These are phyloP conservation scores for Creontiades dilutus DNA, from an alignment of 2,888 invertebrate species.

Conservation along the genomic window DNA sequence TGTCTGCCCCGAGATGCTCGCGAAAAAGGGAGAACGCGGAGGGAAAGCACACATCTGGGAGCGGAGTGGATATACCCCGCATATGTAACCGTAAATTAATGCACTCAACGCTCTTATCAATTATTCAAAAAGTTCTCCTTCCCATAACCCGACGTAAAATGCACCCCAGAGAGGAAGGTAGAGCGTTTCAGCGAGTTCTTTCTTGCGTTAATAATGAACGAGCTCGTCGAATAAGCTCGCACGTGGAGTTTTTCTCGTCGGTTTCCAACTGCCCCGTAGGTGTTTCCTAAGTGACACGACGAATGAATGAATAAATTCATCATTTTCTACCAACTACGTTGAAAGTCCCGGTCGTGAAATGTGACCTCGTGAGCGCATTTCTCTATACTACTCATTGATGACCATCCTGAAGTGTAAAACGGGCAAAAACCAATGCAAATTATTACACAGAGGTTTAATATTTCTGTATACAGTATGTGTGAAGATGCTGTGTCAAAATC, in stretches of 20 bases:
- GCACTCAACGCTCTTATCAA: not conserved
- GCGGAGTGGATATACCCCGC: not conserved
- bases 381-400: too few species aligned
- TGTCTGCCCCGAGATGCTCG: not conserved
- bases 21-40: not conserved
- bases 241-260: not conserved
- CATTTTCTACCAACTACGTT: not conserved
- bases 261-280: not conserved
- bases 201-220: not conserved
- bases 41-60: not conserved
- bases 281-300: not conserved
- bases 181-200: not conserved
- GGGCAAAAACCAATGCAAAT: too few species aligned
- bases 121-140: conserved; percentile 16
- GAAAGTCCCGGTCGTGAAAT: not conserved
- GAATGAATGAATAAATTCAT: not conserved
- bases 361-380: too few species aligned
- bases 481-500: conserved; percentile 38
- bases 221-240: not conserved
- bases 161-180: not conserved
- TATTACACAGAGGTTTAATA: too few species aligned
- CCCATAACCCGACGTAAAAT: not conserved
- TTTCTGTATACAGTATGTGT: too few species aligned
- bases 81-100: conserved; percentile 27
- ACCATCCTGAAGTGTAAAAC: too few species aligned